Evolutionary conservation across 92 coral and sea anemone genomes (phyloP).

Genomic region (Porites rus): DNA sequence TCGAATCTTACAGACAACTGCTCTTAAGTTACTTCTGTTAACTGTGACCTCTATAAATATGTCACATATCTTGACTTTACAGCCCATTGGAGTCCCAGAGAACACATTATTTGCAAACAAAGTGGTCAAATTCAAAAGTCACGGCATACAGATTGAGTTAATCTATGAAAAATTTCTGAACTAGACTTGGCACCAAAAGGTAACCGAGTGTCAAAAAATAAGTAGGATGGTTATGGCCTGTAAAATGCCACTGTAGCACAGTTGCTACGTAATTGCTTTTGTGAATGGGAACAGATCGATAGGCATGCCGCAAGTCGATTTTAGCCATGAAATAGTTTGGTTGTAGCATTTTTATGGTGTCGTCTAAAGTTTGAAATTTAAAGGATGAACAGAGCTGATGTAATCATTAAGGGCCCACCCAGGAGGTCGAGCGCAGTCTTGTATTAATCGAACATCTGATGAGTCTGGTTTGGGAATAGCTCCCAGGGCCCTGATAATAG

Average conservation of each 20-base stretch:
- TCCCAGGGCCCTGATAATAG: constrained; percentile 25
- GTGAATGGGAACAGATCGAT: constrained; percentile 50
- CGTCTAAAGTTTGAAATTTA: too few relatives aligned
- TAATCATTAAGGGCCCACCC: constrained; percentile 42
- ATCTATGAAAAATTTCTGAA: neutral
- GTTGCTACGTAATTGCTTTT: neutral
- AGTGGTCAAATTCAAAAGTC: too few relatives aligned
- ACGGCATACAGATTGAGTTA: neutral
- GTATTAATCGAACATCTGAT: constrained; percentile 39
- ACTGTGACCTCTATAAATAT: too few relatives aligned
- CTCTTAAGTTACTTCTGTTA: neutral
- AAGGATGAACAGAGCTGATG: neutral
- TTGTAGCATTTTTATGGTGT: too few relatives aligned
- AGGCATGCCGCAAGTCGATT: constrained; percentile 46
- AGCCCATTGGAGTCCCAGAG: too few relatives aligned
- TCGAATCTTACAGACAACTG: too few relatives aligned
- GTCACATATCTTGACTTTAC: too few relatives aligned
- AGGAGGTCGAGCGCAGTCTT: constrained; percentile 55
- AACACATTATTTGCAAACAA: too few relatives aligned
- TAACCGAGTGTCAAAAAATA: constrained; percentile 42
- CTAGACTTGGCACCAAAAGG: constrained; percentile 38
- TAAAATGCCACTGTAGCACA: neutral
- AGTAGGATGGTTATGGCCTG: constrained; percentile 23
- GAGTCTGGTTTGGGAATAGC: constrained; percentile 71
- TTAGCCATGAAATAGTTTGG: constrained; percentile 12